Base-by-base conservation (phyloP, 2,797 vertebrate genomes). In the Enteromius anoplus region DNA sequence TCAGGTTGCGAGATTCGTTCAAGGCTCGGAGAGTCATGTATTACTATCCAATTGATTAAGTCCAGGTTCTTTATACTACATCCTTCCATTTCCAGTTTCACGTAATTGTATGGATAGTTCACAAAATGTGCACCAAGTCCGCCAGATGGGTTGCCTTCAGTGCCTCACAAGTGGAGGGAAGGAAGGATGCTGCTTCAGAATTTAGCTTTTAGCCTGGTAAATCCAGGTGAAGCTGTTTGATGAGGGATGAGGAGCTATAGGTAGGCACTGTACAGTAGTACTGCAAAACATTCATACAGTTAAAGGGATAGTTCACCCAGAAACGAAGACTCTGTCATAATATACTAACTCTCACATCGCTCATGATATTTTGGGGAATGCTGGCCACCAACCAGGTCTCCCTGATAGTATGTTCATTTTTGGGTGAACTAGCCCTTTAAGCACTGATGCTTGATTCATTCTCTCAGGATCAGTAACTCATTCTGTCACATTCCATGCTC, bases 371-470 rank as follows among this genome's bases (percentile, higher is more conserved):
- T 19, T 32, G 70, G 21, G 29, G 26, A 72, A 34, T n/a, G 9
- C 32, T 72, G 47, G 26, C 17, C 3, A 9, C 23, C 69, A 72
- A 72, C 26, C 26, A 21, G 70, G 3, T 64, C 29, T 17, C 11
- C 4, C 17, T 9, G 7, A 4, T 23, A 47, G 70, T 51, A 7
- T 75, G 29, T n/a, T 53, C 2, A 19, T 32, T 32, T 29, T 78
- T 4, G 17, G 75, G 17, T 65, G 47, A 51, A 26, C 26, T 37
- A n/a, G 19, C 29, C 51, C 49, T 79, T 85, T 49, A 85, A 86
- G 85, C 88, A 87, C 88, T 88, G 86, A 85, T 89, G 88, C 87
- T 86, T 83, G 80, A 78, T 88, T 88, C 85, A 87, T 81, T 79
- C 71, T 86, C 88, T 89, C 88, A 89, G 88, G 88, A 89, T 88